Conservation (phyloP, 92 coral and sea anemone genomes). For the Epizoanthus ramosus region DNA sequence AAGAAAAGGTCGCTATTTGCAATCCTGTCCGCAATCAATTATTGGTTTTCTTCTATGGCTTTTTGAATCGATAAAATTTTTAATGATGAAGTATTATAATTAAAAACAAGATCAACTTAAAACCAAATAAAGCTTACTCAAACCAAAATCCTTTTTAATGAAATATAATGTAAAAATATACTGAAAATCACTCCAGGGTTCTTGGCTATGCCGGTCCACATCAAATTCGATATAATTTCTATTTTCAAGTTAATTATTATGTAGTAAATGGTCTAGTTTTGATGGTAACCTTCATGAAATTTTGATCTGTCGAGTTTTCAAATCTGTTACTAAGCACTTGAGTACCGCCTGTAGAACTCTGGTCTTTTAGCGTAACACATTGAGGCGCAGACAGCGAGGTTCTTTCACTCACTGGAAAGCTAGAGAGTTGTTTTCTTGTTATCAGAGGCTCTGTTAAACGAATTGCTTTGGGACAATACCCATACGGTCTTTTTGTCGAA, state of each 20-base stretch:
- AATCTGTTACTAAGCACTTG: not conserved
- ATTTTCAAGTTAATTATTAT: not conserved
- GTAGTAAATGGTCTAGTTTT: conserved; percentile 13
- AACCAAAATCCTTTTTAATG: not conserved
- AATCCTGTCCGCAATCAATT: no score
- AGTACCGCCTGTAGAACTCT: no score
- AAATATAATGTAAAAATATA: not conserved
- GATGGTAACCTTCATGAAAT: not conserved
- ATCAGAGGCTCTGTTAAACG: conserved; percentile 79
- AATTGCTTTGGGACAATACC: conserved; percentile 75
- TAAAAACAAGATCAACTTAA: not conserved
- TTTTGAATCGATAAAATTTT: no score
- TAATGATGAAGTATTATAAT: not conserved
- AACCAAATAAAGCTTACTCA: not conserved
- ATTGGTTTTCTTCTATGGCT: no score
- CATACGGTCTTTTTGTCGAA: conserved; percentile 69
- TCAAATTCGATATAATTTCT: not conserved
- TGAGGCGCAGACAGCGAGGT: conserved; percentile 18
- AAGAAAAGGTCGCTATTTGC: no score
- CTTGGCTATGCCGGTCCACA: not conserved
- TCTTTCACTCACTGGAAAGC: not conserved
- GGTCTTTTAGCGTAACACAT: not conserved
- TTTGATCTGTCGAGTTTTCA: not conserved
- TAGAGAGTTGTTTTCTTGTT: conserved; percentile 2
- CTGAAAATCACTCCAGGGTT: not conserved